phyloP scores from a whole-genome alignment of 1,140 invertebrate genomes.

The Zaprionus davidi region DNA sequence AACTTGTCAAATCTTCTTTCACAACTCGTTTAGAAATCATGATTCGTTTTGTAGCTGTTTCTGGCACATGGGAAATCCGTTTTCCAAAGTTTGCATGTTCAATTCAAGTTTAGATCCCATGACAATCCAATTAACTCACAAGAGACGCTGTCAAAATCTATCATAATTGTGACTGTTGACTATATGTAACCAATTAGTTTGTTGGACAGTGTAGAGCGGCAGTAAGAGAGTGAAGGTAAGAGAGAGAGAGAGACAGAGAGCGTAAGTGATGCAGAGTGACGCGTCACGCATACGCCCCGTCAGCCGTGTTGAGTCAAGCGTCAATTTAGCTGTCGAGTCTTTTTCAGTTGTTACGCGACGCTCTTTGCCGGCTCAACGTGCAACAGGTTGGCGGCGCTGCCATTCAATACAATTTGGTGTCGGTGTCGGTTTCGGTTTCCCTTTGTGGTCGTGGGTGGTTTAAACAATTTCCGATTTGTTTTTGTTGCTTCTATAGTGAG shows the following conservation, averaged over 20 bases:
- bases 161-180: constrained; percentile 2
- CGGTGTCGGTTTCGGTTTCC: background rate
- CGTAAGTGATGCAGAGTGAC: background rate
- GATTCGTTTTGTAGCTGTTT: constrained; percentile 16
- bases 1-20: constrained; percentile 1
- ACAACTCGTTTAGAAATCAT: background rate
- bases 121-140: background rate
- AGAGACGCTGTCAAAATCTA: constrained; percentile 5
- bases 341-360: constrained; percentile 59
- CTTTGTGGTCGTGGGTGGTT: constrained; percentile 5
- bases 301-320: constrained; percentile 3
- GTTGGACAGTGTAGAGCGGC: constrained; percentile 51
- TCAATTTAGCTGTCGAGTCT: constrained; percentile 14
- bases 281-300: constrained; percentile 68
- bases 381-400: constrained; percentile 51
- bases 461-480: background rate
- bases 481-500: too few relatives aligned
- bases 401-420: constrained; percentile 5
- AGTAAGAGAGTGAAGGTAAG: background rate
- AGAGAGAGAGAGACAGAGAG: background rate
- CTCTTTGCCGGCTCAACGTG: constrained; percentile 39
- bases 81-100: background rate
- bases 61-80: constrained; percentile 37
- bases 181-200: constrained; percentile 13
- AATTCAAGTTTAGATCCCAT: constrained; percentile 9